Base-by-base conservation (phyloP, 2,888 invertebrate species). In the Spilosoma lubricipeda region DNA sequence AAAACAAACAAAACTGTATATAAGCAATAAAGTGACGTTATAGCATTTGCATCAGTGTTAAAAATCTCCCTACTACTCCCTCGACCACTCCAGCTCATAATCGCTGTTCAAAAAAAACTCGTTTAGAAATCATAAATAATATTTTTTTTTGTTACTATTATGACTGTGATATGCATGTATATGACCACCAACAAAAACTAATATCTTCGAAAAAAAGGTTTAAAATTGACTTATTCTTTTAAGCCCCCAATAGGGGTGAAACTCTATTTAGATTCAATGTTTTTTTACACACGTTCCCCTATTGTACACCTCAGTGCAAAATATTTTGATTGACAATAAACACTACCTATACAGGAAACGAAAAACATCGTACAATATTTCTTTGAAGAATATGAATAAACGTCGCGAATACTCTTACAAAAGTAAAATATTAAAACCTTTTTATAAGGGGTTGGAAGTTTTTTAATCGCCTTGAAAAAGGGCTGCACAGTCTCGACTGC, bases 391-490 rank as follows among this genome's bases (percentile, higher is more conserved):
- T 70, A 79, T 72, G 78, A 84, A 83, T 81, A 82, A 85, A 81
- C 69, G 74, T 72, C 73, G 71, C 73, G 77, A 80, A 81, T 82
- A 81, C 73, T 77, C 78, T 72, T 83, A 74, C 83, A 76, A 86
- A 84, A 85, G 87, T 87, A 83, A 82, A 85, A 83, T 80, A 82
- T 86, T 88, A 86, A 85, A 87, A 84, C 79, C 82, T 81, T 87
- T 83, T 86, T 85, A 82, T 83, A 79, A 85, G 86, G 86, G 87
- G 84, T 84, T 86, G 89, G 71, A 85, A 91, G 89, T 91, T 93
- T 92, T 93, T 91, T 92, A 93, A 93, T 92, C 91, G 90, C 82
- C 80, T 87, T 85, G 82, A 86, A 87, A 86, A 90, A 91, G 90
- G 89, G 89, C 88, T 86, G 82, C 72, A 52, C 70, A 74, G 71